A percentile compares a stretch with the other conserved stretches of the same genome.
phyloP scores from a whole-genome alignment of 2,888 invertebrate species.

The Ornithoptera alexandrae region DNA sequence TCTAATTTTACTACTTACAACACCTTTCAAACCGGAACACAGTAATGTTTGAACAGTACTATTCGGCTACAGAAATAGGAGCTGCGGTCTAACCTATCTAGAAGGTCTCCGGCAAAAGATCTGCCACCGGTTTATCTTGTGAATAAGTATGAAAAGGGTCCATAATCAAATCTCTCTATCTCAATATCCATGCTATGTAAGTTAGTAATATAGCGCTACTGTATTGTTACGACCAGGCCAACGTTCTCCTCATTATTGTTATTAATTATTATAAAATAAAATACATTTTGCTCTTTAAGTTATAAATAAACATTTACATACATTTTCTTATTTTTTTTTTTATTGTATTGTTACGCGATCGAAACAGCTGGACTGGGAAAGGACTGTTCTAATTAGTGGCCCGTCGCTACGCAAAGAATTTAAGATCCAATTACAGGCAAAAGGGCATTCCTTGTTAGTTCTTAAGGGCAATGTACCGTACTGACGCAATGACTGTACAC shows the following conservation, averaged over 20 bases:
- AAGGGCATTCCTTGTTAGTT: not conserved
- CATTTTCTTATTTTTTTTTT: not conserved
- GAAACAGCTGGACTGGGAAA: not conserved
- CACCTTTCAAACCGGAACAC: too few relatives aligned
- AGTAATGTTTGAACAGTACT: too few relatives aligned
- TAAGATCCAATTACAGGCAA: slow-evolving; percentile 5
- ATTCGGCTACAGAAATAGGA: too few relatives aligned
- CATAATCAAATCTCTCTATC: too few relatives aligned
- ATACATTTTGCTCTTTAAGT: too few relatives aligned
- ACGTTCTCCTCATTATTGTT: not conserved
- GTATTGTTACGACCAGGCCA: not conserved
- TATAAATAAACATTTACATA: too few relatives aligned
- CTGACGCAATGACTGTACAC: slow-evolving; percentile 1
- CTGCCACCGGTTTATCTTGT: too few relatives aligned
- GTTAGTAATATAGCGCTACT: not conserved
- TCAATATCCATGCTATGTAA: not conserved
- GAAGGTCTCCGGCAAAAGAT: too few relatives aligned
- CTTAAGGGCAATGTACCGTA: not conserved
- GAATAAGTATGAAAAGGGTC: too few relatives aligned
- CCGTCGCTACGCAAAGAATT: slow-evolving; percentile 6
- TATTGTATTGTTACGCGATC: not conserved
- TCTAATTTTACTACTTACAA: too few relatives aligned
- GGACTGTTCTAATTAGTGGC: not conserved
- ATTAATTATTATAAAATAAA: too few relatives aligned
- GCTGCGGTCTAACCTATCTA: too few relatives aligned